Evolutionary conservation across 2,888 invertebrate genomes (phyloP).

Genomic region (Gari tellinella): DNA sequence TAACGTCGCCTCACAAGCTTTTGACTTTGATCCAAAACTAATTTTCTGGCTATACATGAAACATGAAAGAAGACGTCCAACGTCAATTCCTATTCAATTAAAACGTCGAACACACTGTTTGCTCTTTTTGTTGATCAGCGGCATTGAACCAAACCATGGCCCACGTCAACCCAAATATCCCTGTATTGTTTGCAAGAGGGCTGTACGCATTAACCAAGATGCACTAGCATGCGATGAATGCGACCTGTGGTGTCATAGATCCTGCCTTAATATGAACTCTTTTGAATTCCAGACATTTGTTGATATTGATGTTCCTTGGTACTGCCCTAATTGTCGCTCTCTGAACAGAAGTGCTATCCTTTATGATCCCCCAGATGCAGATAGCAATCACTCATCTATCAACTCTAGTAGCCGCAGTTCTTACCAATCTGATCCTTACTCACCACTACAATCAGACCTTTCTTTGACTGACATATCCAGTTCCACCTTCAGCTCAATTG

Average conservation of each 20-base stretch:
- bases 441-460: not conserved
- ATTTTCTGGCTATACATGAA: no score
- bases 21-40: no score
- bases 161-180: no score
- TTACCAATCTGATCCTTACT: not conserved
- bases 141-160: no score
- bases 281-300: slow-evolving; percentile 1
- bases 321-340: slow-evolving; percentile 5
- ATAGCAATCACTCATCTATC: slow-evolving; percentile 4
- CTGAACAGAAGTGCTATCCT: slow-evolving; percentile 1
- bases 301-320: slow-evolving; percentile 12
- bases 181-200: no score
- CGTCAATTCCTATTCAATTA: no score
- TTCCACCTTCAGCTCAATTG: slow-evolving; percentile 12
- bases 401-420: slow-evolving; percentile 4
- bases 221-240: slow-evolving; percentile 15
- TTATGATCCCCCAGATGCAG: slow-evolving; percentile 3
- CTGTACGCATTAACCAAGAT: no score
- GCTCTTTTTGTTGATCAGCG: no score
- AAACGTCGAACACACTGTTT: no score
- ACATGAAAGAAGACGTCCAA: no score
- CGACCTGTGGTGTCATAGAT: slow-evolving; percentile 16
- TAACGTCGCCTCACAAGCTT: no score
- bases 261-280: slow-evolving; percentile 9
- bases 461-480: not conserved